Percentiles rank a stretch among this genome's conserved stretches.
phyloP scores from a whole-genome alignment of 2,888 invertebrate genomes.

The Drosophila macrothrix region DNA sequence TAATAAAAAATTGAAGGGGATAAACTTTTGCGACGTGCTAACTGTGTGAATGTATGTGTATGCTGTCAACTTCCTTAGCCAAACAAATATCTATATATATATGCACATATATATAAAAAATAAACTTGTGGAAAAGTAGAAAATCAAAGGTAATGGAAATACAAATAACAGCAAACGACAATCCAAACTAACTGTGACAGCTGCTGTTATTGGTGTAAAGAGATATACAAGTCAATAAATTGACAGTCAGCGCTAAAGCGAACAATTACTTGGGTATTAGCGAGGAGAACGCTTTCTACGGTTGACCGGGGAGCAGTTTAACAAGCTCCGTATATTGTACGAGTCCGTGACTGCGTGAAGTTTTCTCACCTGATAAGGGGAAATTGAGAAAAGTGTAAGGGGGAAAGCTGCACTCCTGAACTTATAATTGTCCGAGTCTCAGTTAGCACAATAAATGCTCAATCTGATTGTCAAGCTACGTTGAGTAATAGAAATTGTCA shows the following conservation, averaged over 20 bases:
- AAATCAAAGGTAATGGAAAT: conserved; percentile 51
- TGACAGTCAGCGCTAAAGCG: conserved; percentile 66
- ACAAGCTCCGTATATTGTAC: not conserved
- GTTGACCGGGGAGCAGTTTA: conserved; percentile 17
- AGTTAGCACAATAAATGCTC: not conserved
- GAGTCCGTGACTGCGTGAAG: conserved; percentile 13
- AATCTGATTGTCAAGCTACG: not conserved
- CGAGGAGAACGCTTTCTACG: conserved; percentile 20
- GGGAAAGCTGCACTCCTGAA: not conserved
- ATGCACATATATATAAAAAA: not conserved
- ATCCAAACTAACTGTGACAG: conserved; percentile 66
- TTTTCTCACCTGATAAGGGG: not conserved
- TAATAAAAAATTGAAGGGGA: conserved; percentile 74
- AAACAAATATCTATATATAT: conserved; percentile 1
- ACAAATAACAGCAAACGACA: conserved; percentile 42
- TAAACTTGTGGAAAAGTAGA: conserved; percentile 18
- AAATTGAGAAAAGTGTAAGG: not conserved
- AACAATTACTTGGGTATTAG: conserved; percentile 78
- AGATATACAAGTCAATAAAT: conserved; percentile 71
- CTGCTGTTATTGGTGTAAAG: conserved; percentile 47
- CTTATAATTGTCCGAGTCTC: conserved; percentile 31
- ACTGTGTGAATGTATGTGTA: conserved; percentile 49
- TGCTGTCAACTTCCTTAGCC: conserved; percentile 43
- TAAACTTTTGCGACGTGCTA: conserved; percentile 73
- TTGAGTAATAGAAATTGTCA: not conserved